Percentiles rank a stretch among this genome's conserved stretches.
phyloP scores from a whole-genome alignment of 1,140 invertebrate species.

The Dendrolimus kikuchii region DNA sequence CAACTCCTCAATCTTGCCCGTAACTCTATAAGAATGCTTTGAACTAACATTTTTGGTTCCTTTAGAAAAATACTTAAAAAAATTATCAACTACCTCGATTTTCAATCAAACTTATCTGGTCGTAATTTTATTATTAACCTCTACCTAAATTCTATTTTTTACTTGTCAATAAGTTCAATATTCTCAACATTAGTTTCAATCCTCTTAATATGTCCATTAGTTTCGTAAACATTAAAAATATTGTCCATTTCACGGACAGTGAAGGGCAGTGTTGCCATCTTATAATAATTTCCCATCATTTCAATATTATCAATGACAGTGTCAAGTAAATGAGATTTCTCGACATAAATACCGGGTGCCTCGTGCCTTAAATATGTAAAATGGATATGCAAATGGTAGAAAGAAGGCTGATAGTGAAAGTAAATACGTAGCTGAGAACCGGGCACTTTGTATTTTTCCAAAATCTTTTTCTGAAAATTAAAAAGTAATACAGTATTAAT shows the following conservation, averaged over 20 bases:
- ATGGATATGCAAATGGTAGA: constrained; percentile 97
- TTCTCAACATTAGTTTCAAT: constrained; percentile 35
- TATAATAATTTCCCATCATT: constrained; percentile 87
- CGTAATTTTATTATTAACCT: constrained; percentile 13
- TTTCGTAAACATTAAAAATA: constrained; percentile 69
- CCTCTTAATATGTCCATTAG: constrained; percentile 52
- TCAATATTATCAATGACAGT: constrained; percentile 95
- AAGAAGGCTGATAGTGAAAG: constrained; percentile 97
- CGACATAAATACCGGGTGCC: constrained; percentile 84
- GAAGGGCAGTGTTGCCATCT: constrained; percentile 84
- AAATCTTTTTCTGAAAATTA: constrained; percentile 79
- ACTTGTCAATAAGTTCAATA: constrained; percentile 53
- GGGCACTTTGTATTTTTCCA: constrained; percentile 84
- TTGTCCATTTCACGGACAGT: constrained; percentile 77
- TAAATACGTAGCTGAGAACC: constrained; percentile 85
- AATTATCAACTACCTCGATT: constrained; percentile 14
- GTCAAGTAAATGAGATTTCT: constrained; percentile 89
- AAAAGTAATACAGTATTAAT: constrained; percentile 9
- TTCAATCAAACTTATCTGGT: constrained; percentile 59
- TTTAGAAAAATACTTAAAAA: too few relatives aligned
- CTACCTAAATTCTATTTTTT: constrained; percentile 16
- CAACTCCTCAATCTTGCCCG: constrained; percentile 71
- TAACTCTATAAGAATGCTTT: constrained; percentile 67
- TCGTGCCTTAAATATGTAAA: constrained; percentile 90
- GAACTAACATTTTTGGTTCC: too few relatives aligned